Evolutionary conservation across 2,797 vertebrate species (phyloP).

Genomic region (Babyrousa celebensis): DNA sequence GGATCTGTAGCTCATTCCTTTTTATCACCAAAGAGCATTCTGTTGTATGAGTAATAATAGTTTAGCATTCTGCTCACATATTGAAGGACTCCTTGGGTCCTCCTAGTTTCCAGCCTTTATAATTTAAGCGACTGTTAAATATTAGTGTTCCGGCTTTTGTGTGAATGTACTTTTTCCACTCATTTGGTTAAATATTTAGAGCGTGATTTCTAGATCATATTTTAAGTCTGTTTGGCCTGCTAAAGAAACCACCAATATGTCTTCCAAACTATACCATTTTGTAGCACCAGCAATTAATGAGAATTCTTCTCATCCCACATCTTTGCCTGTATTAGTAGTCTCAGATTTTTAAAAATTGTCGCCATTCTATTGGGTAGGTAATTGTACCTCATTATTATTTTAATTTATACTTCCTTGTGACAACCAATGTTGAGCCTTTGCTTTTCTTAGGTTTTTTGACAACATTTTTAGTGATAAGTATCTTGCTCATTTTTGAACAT

Average conservation of each 20-base stretch:
- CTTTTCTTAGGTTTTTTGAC: neutral
- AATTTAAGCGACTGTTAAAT: neutral
- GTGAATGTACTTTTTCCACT: neutral
- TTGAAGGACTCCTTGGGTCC: neutral
- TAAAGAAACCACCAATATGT: neutral
- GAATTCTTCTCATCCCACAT: neutral
- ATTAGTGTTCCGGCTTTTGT: neutral
- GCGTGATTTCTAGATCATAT: neutral
- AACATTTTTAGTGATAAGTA: neutral
- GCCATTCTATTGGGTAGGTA: neutral
- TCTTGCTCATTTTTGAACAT: neutral
- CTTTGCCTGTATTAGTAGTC: neutral
- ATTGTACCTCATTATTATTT: neutral
- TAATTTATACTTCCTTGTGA: neutral
- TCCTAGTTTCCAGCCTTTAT: neutral
- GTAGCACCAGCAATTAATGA: neutral
- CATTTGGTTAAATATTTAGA: neutral
- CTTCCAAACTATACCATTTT: neutral
- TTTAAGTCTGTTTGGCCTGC: neutral
- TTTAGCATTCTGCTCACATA: neutral
- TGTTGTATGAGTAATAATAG: neutral
- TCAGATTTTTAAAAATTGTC: neutral
- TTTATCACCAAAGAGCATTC: neutral
- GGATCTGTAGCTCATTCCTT: neutral
- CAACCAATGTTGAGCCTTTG: neutral